Percentiles rank a stretch among this genome's conserved stretches.
These are phyloP conservation scores for Aphidoletes aphidimyza DNA, from an alignment of 2,888 invertebrate genomes.

Conservation along the genomic window DNA sequence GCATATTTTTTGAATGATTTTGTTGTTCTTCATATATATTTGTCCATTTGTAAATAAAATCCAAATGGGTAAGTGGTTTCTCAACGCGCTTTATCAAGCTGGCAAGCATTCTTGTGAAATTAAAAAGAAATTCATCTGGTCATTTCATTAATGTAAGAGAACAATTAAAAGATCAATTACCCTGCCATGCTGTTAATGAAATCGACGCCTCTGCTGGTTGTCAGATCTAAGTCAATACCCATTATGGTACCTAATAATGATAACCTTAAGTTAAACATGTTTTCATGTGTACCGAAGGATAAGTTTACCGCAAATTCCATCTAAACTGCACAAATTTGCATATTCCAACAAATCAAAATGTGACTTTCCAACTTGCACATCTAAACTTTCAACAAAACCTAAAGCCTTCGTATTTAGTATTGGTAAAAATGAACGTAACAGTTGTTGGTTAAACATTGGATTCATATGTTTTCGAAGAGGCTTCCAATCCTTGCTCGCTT, in stretches of 20 bases:
- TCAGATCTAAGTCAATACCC: not conserved
- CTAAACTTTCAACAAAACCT: constrained; percentile 48
- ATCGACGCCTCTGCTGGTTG: no score
- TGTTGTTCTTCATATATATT: not conserved
- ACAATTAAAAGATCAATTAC: no score
- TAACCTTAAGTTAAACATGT: no score
- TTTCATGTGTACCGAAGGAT: no score
- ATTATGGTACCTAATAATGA: not conserved
- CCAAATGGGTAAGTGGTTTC: not conserved
- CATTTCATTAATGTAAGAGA: no score
- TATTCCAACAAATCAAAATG: constrained; percentile 54
- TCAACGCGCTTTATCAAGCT: no score
- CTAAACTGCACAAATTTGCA: constrained; percentile 55
- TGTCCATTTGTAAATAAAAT: not conserved
- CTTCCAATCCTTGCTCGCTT: constrained; percentile 57
- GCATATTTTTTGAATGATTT: not conserved
- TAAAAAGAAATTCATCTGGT: no score
- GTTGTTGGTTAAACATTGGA: constrained; percentile 59
- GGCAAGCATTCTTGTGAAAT: no score
- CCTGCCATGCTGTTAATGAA: no score
- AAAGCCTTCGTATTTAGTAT: constrained; percentile 58
- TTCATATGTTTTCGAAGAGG: constrained; percentile 59
- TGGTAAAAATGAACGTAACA: constrained; percentile 59
- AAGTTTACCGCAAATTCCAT: constrained; percentile 55
- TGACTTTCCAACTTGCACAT: constrained; percentile 34